A percentile compares a stretch with the other conserved stretches of the same genome.
Conservation (phyloP, 2,888 invertebrate genomes). For the Stenodera caucasica region DNA sequence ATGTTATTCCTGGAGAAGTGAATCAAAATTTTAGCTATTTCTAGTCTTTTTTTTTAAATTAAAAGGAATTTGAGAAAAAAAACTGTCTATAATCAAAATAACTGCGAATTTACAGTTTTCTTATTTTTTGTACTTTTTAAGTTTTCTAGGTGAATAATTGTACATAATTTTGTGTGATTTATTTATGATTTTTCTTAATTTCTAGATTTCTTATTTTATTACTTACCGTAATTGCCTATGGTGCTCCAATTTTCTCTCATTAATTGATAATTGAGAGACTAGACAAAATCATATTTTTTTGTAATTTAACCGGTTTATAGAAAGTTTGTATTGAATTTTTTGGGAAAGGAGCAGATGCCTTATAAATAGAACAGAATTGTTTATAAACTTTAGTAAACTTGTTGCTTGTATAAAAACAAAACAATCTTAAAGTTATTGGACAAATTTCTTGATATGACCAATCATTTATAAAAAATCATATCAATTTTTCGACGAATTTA, state of each 20-base stretch:
- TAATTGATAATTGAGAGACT: background rate
- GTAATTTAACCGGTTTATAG: conserved; percentile 11
- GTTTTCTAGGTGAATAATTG: background rate
- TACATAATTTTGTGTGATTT: conserved; percentile 7
- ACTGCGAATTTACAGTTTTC: background rate
- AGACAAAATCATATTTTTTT: conserved; percentile 12
- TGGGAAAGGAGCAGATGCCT: conserved; percentile 20
- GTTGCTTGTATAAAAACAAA: conserved; percentile 21
- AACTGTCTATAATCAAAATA: background rate
- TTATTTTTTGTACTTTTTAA: background rate
- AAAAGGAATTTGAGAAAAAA: background rate
- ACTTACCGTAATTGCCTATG: conserved; percentile 6
- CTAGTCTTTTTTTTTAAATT: conserved; percentile 16
- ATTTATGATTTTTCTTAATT: conserved; percentile 1
- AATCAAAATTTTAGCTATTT: conserved; percentile 21
- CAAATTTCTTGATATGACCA: conserved; percentile 12
- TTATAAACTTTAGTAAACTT: conserved; percentile 12
- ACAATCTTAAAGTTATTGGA: conserved; percentile 1
- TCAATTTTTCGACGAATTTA: conserved; percentile 25
- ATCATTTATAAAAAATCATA: conserved; percentile 17
- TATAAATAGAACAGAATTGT: conserved; percentile 19
- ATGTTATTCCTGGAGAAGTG: background rate
- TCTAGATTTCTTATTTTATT: background rate
- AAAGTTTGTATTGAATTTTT: conserved; percentile 1
- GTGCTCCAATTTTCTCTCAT: background rate